A percentile compares a stretch with the other conserved stretches of the same genome.
Evolutionary conservation across 2,888 invertebrate species (phyloP).

Genomic region (Galerucella pusilla): DNA sequence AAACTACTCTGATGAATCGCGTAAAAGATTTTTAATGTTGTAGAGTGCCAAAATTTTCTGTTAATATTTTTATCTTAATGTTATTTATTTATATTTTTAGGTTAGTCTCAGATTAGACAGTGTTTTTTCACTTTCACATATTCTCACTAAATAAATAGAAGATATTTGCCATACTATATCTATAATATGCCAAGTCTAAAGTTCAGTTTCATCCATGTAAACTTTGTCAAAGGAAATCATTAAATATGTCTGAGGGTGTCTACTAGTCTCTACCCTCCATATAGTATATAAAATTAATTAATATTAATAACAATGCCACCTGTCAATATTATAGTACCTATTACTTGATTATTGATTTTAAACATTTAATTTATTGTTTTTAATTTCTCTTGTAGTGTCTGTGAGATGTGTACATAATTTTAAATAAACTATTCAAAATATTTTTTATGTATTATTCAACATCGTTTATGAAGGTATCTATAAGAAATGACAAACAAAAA

Average conservation of each 20-base stretch:
- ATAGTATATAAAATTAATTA: no score
- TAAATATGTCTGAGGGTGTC: not conserved
- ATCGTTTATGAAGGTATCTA: no score
- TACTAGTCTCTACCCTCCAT: no score
- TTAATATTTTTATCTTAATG: not conserved
- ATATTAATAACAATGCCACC: no score
- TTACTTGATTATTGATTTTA: not conserved
- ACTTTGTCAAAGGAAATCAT: not conserved
- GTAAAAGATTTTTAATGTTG: no score
- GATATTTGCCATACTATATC: not conserved
- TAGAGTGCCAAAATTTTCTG: no score
- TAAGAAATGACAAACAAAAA: no score
- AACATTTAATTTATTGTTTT: constrained; percentile 12
- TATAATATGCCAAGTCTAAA: not conserved
- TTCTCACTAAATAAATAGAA: not conserved
- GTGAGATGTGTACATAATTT: constrained; percentile 12
- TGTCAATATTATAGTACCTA: not conserved
- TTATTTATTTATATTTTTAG: not conserved
- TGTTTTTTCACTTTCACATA: no score
- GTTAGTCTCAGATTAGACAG: not conserved
- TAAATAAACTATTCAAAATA: constrained; percentile 8
- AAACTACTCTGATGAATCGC: no score
- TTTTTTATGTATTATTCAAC: not conserved
- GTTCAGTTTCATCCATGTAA: not conserved
- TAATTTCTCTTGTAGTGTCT: not conserved